Percentiles rank a stretch among this genome's conserved stretches.
Evolutionary conservation across 2,888 invertebrate species (phyloP).

Genomic region (Cybosia mesomella): DNA sequence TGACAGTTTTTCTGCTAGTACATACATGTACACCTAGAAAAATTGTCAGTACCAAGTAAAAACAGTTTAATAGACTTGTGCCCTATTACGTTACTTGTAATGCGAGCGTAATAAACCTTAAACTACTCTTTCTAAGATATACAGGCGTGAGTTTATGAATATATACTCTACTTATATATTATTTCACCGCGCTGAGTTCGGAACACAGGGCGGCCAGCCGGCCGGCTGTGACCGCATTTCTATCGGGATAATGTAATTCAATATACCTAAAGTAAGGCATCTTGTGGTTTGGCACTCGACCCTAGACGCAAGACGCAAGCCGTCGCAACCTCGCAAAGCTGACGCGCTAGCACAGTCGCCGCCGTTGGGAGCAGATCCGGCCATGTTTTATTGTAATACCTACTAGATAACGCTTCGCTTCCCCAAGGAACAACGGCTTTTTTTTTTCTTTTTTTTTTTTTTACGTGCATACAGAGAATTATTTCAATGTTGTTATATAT

Average conservation of each 20-base stretch:
- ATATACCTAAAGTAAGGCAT: constrained; percentile 52
- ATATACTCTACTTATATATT: constrained; percentile 24
- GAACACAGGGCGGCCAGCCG: constrained; percentile 34
- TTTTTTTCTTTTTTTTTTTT: too few relatives aligned
- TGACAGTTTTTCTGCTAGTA: too few relatives aligned
- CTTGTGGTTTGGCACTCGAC: constrained; percentile 63
- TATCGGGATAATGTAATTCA: constrained; percentile 65
- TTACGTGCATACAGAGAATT: constrained; percentile 22
- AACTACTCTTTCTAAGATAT: not conserved
- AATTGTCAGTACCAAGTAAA: not conserved
- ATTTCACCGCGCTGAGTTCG: constrained; percentile 37
- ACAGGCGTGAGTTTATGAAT: not conserved
- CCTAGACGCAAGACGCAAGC: constrained; percentile 49
- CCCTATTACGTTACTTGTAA: not conserved
- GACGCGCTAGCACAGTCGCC: constrained; percentile 26
- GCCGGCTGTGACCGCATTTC: constrained; percentile 60
- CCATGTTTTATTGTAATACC: constrained; percentile 30
- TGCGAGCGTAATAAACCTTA: not conserved
- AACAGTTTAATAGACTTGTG: not conserved
- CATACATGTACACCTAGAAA: not conserved
- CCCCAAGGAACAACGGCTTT: constrained; percentile 34
- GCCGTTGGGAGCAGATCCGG: constrained; percentile 38
- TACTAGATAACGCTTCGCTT: constrained; percentile 31
- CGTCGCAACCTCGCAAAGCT: constrained; percentile 35
- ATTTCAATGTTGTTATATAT: constrained; percentile 24